Base-by-base conservation (phyloP, 2,888 invertebrate species). In the Clanis bilineata region DNA sequence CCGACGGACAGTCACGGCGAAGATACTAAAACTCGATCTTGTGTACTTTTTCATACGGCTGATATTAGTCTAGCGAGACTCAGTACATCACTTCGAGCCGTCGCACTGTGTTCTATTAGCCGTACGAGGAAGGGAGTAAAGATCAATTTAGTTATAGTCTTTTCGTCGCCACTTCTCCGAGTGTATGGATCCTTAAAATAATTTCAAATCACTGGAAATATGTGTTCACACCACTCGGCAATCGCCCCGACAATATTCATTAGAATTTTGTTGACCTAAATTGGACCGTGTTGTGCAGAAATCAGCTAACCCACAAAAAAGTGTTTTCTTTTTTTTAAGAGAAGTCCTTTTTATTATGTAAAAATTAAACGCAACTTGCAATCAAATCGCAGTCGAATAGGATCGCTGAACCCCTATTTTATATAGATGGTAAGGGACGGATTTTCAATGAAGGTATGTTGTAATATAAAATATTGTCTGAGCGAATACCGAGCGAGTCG, bases 241-340 rank as follows among this genome's bases (percentile, higher is more conserved):
- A 32, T 18, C 51, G 59, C 62, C 59, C 51, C 62, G 58, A 59
- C 58, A 32, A 47, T 28, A 15, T 10, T 9, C n/a, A n/a, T n/a
- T n/a, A n/a, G n/a, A n/a, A n/a, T n/a, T n/a, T n/a, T n/a, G n/a
- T n/a, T n/a, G n/a, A n/a, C n/a, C n/a, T n/a, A n/a, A n/a, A n/a
- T n/a, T n/a, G n/a, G n/a, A n/a, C n/a, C n/a, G n/a, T n/a, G n/a
- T n/a, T n/a, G n/a, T n/a, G n/a, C n/a, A n/a, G n/a, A n/a, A n/a
- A n/a, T n/a, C n/a, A n/a, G n/a, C n/a, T n/a, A n/a, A n/a, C n/a
- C n/a, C n/a, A n/a, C n/a, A n/a, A n/a, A n/a, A n/a, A n/a, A n/a
- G n/a, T n/a, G n/a, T n/a, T n/a, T n/a, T n/a, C n/a, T n/a, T n/a
- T n/a, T n/a, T n/a, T n/a, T n/a, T n/a, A n/a, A n/a, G n/a, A n/a